Evolutionary conservation across 1,140 invertebrate species (phyloP), one percentile per base, ranked within the genome.

Genomic region (Goniozus legneri): DNA sequence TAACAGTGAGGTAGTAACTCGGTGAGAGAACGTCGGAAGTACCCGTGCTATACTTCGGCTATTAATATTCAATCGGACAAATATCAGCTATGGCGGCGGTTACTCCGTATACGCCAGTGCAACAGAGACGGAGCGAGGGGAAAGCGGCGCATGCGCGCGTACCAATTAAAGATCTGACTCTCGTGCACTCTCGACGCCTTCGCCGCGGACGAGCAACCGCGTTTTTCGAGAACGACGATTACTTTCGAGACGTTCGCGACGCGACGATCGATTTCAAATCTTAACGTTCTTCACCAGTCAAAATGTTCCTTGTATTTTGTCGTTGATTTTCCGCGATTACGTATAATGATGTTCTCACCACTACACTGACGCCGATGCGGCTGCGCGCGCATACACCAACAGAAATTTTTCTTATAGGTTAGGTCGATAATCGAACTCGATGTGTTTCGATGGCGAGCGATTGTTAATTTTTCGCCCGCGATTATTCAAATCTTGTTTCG

Each of bases 61-160:
- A 44, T 57, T 51, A 54, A 60, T 49, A 54, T 57, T 60, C 35
- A 38, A 49, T 48, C 42, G 42, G 45, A 34, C 30, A 50, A 56
- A 44, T 54, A 60, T 60, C 50, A 54, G 57, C 43, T 56, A 61
- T 60, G 58, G 58, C 54, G 54, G 44, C 58, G 44, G 45, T 54
- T 56, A 56, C 47, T 30, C 15, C 10, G 18, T 27, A 21, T 38
- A 34, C 10, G 4, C 24, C 24, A 20, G 44, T n/a, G n/a, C n/a
- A n/a, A n/a, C n/a, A n/a, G n/a, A n/a, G n/a, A n/a, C n/a, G 21
- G 42, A 47, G 40, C 48, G 37, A 53, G 47, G 48, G 31, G 43
- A 55, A 58, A 39, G 43, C 48, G 22, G 47, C 55, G 56, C 55
- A n/a, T 58, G 55, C 54, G 56, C 56, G 37, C 39, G 42, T 37